Percentiles rank a stretch among this genome's conserved stretches.
Evolutionary conservation across 2,113 vertebrate genomes (phyloP).

Genomic region (Pseudonaja textilis): DNA sequence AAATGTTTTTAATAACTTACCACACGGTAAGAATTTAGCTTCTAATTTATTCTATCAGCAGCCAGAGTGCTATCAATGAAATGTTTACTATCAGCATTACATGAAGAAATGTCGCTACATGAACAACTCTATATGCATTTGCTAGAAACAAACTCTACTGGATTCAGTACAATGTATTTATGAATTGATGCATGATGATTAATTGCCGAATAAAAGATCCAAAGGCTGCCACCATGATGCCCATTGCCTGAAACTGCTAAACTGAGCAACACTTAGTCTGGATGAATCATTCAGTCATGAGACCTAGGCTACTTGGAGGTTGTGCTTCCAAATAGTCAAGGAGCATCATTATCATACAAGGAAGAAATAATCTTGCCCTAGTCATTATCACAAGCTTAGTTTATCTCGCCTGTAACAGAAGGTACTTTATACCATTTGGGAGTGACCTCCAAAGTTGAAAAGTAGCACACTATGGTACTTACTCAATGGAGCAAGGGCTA

Average conservation of each 20-base stretch:
- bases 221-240: neutral
- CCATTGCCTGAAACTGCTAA: neutral
- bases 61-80: slow-evolving; percentile 47
- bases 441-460: neutral
- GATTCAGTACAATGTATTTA: neutral
- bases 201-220: neutral
- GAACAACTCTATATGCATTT: neutral
- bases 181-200: neutral
- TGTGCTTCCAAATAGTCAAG: neutral
- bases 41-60: slow-evolving; percentile 44
- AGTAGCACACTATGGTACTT: neutral
- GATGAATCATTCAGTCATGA: no score
- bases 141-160: neutral
- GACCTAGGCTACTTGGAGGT: neutral
- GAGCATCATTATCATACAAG: neutral
- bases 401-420: neutral
- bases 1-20: slow-evolving; percentile 36
- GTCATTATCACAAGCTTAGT: neutral
- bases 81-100: slow-evolving; percentile 32
- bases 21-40: neutral
- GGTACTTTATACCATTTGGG: neutral
- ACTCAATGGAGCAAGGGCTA: neutral
- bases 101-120: neutral
- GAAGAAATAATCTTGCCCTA: neutral
- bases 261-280: neutral